Evolutionary conservation across 2,888 invertebrate species (phyloP).

Genomic region (Drosophila picticornis): DNA sequence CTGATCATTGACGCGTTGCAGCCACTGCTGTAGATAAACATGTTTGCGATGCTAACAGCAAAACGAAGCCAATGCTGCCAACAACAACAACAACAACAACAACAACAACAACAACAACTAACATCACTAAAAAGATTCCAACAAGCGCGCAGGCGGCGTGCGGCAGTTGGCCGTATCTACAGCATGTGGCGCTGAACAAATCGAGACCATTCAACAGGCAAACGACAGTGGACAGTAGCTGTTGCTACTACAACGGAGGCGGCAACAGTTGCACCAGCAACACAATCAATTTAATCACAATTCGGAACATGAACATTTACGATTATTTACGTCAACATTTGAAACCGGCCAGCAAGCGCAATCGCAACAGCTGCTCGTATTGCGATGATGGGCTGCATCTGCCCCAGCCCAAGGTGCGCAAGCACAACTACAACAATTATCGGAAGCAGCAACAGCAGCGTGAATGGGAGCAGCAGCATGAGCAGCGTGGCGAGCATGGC

Average conservation of each 20-base stretch:
- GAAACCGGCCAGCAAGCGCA: conserved; percentile 44
- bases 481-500: conserved; percentile 24
- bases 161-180: conserved; percentile 71
- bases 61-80: conserved; percentile 48
- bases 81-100: conserved; percentile 13
- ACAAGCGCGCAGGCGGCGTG: conserved; percentile 63
- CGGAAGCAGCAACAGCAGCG: conserved; percentile 19
- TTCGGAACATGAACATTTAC: conserved; percentile 65
- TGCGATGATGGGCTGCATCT: conserved; percentile 32
- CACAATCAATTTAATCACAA: conserved; percentile 48
- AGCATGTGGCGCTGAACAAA: conserved; percentile 73
- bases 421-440: conserved; percentile 46
- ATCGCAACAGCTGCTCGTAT: conserved; percentile 28
- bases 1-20: conserved; percentile 86
- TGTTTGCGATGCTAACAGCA: conserved; percentile 47
- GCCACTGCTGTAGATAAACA: conserved; percentile 73
- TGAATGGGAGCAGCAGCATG: conserved; percentile 9
- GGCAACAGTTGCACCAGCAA: conserved; percentile 25
- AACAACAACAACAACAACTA: conserved; percentile 22
- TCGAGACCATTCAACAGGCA: conserved; percentile 52
- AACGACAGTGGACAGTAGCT: conserved; percentile 40
- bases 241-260: conserved; percentile 14
- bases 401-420: conserved; percentile 52
- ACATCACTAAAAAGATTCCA: conserved; percentile 37
- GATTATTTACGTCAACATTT: conserved; percentile 61